Evolutionary conservation across 2,888 invertebrate species (phyloP).

Genomic region (Latrodectus hesperus): DNA sequence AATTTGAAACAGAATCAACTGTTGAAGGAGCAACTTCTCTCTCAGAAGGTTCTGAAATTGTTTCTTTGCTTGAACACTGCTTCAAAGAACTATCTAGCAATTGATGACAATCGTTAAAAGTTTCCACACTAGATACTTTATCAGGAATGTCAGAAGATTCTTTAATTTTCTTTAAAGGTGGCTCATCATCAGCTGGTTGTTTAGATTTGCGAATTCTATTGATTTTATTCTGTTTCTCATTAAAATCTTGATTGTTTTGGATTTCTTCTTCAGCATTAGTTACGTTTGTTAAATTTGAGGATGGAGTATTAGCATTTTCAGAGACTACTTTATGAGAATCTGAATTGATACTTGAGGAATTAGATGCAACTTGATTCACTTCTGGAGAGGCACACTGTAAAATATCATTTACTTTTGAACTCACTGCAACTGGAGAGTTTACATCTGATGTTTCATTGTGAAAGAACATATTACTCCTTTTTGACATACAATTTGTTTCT

Average conservation of each 20-base stretch:
- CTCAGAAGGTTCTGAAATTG: constrained; percentile 21
- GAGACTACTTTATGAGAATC: constrained; percentile 16
- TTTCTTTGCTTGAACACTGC: constrained; percentile 15
- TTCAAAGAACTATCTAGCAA: constrained; percentile 9
- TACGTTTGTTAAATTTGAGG: constrained; percentile 12
- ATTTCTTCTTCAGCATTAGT: constrained; percentile 14
- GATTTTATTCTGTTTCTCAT: constrained; percentile 36
- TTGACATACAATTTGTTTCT: constrained; percentile 28
- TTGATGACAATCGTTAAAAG: constrained; percentile 18
- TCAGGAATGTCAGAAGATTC: constrained; percentile 17
- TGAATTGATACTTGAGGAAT: neutral
- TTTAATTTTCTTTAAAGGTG: constrained; percentile 56
- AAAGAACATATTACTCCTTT: constrained; percentile 35
- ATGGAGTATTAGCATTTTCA: neutral
- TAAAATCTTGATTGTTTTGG: constrained; percentile 15
- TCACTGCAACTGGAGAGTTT: constrained; percentile 27
- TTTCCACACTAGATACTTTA: constrained; percentile 23
- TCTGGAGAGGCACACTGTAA: constrained; percentile 16
- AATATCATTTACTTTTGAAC: constrained; percentile 36
- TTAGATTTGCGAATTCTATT: constrained; percentile 43
- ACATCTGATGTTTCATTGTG: constrained; percentile 24
- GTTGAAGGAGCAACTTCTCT: constrained; percentile 25
- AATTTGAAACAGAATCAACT: constrained; percentile 33
- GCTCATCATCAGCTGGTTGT: constrained; percentile 28
- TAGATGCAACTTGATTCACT: constrained; percentile 19